These are phyloP conservation scores for Troides helena DNA, from an alignment of 2,888 invertebrate genomes.

Conservation along the genomic window DNA sequence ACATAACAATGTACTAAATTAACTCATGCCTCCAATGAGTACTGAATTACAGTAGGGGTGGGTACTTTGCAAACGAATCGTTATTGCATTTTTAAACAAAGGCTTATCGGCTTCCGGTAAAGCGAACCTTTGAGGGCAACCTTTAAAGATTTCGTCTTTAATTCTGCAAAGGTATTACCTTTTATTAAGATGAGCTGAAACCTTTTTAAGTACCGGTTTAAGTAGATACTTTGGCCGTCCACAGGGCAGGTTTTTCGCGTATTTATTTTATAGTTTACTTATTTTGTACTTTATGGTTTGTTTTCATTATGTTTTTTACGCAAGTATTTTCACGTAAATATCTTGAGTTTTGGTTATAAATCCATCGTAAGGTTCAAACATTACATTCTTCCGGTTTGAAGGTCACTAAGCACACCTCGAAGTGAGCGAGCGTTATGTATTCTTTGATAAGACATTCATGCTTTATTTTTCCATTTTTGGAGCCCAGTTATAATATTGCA, in stretches of 20 bases:
- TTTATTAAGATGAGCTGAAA: slow-evolving; percentile 3
- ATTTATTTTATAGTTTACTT: neutral
- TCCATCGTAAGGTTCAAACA: too few relatives aligned
- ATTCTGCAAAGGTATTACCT: slow-evolving; percentile 3
- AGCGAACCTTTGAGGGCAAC: slow-evolving; percentile 1
- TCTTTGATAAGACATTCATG: too few relatives aligned
- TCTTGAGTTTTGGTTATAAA: too few relatives aligned
- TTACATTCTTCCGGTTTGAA: too few relatives aligned
- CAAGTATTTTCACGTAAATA: too few relatives aligned
- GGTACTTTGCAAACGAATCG: neutral
- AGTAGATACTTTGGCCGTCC: neutral
- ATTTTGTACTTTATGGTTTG: neutral
- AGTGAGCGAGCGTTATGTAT: too few relatives aligned
- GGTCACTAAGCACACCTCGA: too few relatives aligned
- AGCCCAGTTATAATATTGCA: too few relatives aligned
- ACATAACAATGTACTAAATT: too few relatives aligned
- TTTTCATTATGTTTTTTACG: neutral
- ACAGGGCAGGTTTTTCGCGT: neutral
- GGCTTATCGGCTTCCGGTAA: neutral
- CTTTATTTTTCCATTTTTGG: too few relatives aligned
- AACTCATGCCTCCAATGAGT: too few relatives aligned
- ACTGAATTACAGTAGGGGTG: neutral
- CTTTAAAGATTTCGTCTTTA: neutral
- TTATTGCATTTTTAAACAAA: slow-evolving; percentile 12
- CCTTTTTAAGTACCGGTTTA: slow-evolving; percentile 1